Conservation (phyloP, 92 coral and sea anemone genomes). For the Scolanthus callimorphus region DNA sequence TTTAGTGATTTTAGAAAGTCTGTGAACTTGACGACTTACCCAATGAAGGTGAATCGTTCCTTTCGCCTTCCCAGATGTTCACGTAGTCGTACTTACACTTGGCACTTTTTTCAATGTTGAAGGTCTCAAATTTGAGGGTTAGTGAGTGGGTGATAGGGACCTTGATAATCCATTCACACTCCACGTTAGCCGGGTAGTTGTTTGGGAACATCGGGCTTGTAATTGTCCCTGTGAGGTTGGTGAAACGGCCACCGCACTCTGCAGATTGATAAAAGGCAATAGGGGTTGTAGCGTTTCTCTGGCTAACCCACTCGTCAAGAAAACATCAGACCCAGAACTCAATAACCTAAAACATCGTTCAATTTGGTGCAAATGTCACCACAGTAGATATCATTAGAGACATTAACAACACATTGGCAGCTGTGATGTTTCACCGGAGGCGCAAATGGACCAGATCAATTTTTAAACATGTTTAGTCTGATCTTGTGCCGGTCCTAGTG, state of each 20-base stretch:
- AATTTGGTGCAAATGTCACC: no score
- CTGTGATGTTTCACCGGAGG: no score
- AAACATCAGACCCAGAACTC: no score
- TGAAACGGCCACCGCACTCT: constrained; percentile 72
- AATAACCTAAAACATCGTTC: no score
- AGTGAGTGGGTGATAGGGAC: constrained; percentile 71
- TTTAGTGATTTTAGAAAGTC: no score
- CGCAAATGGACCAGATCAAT: no score
- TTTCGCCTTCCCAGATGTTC: constrained; percentile 64
- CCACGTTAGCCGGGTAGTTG: constrained; percentile 61
- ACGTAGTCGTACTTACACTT: constrained; percentile 69
- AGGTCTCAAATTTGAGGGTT: constrained; percentile 54
- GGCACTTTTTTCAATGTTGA: constrained; percentile 50
- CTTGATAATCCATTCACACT: constrained; percentile 63
- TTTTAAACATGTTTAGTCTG: no score
- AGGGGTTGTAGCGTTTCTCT: background rate
- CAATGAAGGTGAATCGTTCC: constrained; percentile 33
- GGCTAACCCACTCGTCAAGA: no score
- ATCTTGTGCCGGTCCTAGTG: no score
- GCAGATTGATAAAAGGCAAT: background rate
- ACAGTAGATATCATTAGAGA: no score
- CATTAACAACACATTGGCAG: no score
- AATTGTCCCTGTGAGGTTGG: constrained; percentile 46
- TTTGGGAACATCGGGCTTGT: constrained; percentile 54
- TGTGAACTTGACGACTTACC: no score